These are phyloP conservation scores for Pseudoatta argentina DNA, from an alignment of 1,140 invertebrate genomes.

Conservation along the genomic window DNA sequence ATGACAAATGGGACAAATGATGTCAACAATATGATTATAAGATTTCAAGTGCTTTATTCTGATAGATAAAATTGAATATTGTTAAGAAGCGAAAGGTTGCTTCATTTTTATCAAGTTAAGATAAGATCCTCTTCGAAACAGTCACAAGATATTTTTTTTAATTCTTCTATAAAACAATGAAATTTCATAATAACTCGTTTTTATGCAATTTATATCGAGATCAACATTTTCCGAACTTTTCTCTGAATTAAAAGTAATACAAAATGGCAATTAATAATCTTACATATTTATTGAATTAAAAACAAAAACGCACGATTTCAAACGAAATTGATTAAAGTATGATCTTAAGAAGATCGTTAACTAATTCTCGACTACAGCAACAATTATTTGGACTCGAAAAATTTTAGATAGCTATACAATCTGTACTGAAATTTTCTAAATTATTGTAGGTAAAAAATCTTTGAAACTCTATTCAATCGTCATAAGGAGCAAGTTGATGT, in stretches of 20 bases:
- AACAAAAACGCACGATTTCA: background rate
- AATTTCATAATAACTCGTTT: background rate
- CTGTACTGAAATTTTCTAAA: too few relatives aligned
- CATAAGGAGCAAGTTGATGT: too few relatives aligned
- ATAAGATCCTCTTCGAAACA: constrained; percentile 23
- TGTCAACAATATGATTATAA: background rate
- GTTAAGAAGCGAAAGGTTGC: background rate
- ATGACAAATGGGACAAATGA: background rate
- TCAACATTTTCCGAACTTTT: background rate
- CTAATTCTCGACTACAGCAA: too few relatives aligned
- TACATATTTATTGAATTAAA: background rate
- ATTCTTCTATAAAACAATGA: background rate
- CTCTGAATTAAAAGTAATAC: background rate
- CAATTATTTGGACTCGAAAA: too few relatives aligned
- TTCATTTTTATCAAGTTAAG: constrained; percentile 18
- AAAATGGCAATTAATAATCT: background rate
- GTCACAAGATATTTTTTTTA: background rate
- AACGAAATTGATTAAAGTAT: background rate
- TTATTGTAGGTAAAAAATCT: too few relatives aligned
- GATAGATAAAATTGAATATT: constrained; percentile 47
- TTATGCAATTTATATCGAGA: background rate
- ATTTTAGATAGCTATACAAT: too few relatives aligned
- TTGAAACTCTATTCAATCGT: too few relatives aligned
- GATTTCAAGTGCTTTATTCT: constrained; percentile 14
- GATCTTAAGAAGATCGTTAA: background rate